These are phyloP conservation scores for Eueremaeus valkanovi DNA, from an alignment of 2,888 invertebrate genomes.

Conservation along the genomic window DNA sequence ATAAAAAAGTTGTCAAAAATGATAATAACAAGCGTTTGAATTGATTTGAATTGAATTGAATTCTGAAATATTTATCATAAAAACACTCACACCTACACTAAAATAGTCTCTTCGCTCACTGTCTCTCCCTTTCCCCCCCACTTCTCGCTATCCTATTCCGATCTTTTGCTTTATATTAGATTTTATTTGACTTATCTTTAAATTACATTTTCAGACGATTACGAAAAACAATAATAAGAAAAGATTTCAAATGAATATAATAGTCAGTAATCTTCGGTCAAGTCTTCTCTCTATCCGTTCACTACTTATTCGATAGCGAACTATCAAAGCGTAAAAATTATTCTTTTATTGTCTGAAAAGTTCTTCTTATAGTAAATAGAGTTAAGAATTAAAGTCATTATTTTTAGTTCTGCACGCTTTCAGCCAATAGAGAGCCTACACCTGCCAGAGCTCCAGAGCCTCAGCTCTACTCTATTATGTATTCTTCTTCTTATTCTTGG, in stretches of 20 bases:
- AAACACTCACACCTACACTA: constrained; percentile 12
- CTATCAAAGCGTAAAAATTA: constrained; percentile 31
- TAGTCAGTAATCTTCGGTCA: constrained; percentile 11
- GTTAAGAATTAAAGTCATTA: constrained; percentile 24
- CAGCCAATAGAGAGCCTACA: background rate
- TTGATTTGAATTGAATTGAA: constrained; percentile 32
- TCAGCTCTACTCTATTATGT: background rate
- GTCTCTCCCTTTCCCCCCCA: background rate
- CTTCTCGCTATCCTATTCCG: background rate
- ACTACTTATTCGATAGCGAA: background rate
- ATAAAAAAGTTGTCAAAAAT: constrained; percentile 30
- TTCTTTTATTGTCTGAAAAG: constrained; percentile 21
- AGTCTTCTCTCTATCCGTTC: too few species aligned
- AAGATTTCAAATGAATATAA: background rate
- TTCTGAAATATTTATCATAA: background rate
- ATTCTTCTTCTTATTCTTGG: too few species aligned
- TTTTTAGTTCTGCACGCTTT: constrained; percentile 28
- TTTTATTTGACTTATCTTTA: background rate
- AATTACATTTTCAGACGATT: too few species aligned
- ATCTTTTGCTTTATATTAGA: background rate
- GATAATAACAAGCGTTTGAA: constrained; percentile 16
- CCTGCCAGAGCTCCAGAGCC: background rate
- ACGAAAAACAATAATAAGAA: background rate
- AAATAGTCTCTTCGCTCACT: background rate
- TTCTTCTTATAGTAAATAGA: constrained; percentile 8